These are phyloP conservation scores for Eurystomus gularis DNA, from an alignment of 2,113 vertebrate species.

Conservation along the genomic window DNA sequence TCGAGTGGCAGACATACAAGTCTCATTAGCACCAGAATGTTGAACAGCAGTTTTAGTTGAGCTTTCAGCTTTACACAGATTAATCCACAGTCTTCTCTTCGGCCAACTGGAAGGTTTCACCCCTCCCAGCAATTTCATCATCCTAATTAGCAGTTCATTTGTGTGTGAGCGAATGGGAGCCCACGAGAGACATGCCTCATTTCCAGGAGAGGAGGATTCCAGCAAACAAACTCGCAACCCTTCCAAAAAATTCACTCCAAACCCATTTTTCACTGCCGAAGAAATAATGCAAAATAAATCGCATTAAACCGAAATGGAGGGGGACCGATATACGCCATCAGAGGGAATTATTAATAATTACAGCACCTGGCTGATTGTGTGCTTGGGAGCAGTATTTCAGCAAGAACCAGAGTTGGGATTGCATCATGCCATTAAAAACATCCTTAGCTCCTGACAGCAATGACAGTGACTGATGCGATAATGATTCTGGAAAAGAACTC, in stretches of 20 bases:
- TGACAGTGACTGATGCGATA: conserved; percentile 39
- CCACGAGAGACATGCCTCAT: conserved; percentile 26
- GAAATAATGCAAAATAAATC: conserved; percentile 23
- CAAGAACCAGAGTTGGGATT: conserved; percentile 7
- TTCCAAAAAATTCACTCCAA: conserved; percentile 40
- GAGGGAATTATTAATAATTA: conserved; percentile 47
- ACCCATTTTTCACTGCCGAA: background rate
- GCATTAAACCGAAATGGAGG: conserved; percentile 20
- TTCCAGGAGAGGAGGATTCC: conserved; percentile 52
- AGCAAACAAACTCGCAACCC: background rate
- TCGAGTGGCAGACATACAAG: conserved; percentile 38
- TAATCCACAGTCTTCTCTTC: conserved; percentile 43
- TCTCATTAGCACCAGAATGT: conserved; percentile 63
- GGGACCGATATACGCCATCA: background rate
- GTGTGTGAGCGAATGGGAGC: background rate
- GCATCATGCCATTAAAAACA: conserved; percentile 18
- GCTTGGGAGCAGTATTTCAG: conserved; percentile 45
- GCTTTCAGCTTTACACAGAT: conserved; percentile 49
- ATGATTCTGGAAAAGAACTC: conserved; percentile 17
- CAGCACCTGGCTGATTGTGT: conserved; percentile 21
- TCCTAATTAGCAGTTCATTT: conserved; percentile 65
- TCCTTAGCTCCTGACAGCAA: background rate
- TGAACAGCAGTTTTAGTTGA: conserved; percentile 46
- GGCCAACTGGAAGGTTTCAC: conserved; percentile 65
- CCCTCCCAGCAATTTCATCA: conserved; percentile 55